phyloP scores from a whole-genome alignment of 2,113 vertebrate genomes.

The Chionodraco myersi region DNA sequence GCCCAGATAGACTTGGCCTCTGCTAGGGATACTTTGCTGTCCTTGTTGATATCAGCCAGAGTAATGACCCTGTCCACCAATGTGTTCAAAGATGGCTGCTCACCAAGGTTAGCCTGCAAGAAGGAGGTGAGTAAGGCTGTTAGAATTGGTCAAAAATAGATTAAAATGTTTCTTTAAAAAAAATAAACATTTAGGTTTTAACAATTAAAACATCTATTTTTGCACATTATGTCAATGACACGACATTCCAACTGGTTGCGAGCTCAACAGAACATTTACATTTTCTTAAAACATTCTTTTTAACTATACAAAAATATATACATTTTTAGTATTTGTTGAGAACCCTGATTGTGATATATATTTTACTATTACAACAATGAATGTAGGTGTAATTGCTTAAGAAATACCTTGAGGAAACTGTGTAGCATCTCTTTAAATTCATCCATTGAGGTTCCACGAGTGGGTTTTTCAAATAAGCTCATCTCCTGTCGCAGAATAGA shows the following conservation, averaged over 20 bases:
- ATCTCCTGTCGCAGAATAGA: conserved; percentile 81
- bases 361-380: no score
- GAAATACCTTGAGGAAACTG: conserved; percentile 91
- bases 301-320: no score
- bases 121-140: background rate
- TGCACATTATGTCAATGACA: background rate
- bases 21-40: conserved; percentile 91
- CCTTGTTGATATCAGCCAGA: conserved; percentile 92
- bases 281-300: no score
- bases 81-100: conserved; percentile 87
- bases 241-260: background rate
- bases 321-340: no score
- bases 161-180: no score
- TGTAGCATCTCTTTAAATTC: conserved; percentile 97
- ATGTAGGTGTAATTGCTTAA: background rate
- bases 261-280: no score
- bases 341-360: no score
- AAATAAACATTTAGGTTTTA: no score
- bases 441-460: conserved; percentile 94
- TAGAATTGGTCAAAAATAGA: no score
- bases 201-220: background rate
- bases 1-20: conserved; percentile 98
- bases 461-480: conserved; percentile 93
- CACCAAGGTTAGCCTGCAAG: conserved; percentile 90
- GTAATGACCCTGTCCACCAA: conserved; percentile 89